These are phyloP conservation scores for Rugalucina vietnamica DNA, from an alignment of 2,888 invertebrate genomes.

Conservation along the genomic window DNA sequence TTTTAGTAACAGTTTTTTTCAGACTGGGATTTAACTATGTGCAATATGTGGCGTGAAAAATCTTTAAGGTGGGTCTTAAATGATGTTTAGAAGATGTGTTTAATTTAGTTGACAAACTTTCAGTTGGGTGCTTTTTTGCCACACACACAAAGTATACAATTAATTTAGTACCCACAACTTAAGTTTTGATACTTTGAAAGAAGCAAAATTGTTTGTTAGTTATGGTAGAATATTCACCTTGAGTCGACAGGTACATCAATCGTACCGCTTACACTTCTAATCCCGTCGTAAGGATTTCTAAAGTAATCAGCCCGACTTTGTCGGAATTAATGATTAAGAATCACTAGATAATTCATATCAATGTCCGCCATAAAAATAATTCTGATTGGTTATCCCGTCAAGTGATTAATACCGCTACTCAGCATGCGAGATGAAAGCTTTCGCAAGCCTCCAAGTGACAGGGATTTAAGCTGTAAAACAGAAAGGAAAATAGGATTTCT, in stretches of 20 bases:
- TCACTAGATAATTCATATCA: constrained; percentile 55
- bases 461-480: constrained; percentile 19
- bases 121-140: too few species aligned
- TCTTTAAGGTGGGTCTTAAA: too few species aligned
- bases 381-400: constrained; percentile 15
- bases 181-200: too few species aligned
- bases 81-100: too few species aligned
- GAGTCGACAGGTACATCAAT: background rate
- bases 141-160: too few species aligned
- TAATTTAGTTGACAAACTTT: too few species aligned
- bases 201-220: background rate
- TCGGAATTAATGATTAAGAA: constrained; percentile 51
- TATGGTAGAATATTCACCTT: background rate
- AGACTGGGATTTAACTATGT: too few species aligned
- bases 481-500: constrained; percentile 53
- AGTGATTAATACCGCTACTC: constrained; percentile 17
- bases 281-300: constrained; percentile 60
- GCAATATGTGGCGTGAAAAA: too few species aligned
- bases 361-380: constrained; percentile 43
- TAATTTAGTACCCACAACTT: too few species aligned
- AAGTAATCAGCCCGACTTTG: constrained; percentile 55
- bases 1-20: too few species aligned
- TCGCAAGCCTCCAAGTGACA: constrained; percentile 16
- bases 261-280: constrained; percentile 28
- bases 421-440: constrained; percentile 13